Evolutionary conservation across 2,113 vertebrate species (phyloP).

Genomic region (Scomber japonicus): DNA sequence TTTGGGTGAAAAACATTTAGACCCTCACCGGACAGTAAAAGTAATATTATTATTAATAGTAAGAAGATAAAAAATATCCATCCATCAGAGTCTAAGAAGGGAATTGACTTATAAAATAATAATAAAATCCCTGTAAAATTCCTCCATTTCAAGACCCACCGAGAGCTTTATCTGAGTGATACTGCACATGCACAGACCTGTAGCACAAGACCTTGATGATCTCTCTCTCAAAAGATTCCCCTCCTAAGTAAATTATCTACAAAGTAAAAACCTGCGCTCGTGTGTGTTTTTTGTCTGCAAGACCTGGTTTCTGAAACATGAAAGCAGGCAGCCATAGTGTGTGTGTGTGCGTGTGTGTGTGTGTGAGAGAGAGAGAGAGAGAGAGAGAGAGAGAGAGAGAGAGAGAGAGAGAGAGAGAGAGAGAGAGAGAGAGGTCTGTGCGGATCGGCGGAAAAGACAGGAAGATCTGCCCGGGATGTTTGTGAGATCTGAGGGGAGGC

Average conservation of each 20-base stretch:
- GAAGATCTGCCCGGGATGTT: conserved; percentile 46
- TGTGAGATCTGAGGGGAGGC: conserved; percentile 56
- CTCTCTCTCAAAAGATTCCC: neutral
- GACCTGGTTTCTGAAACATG: conserved; percentile 39
- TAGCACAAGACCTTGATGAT: conserved; percentile 16
- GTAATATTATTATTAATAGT: too few species aligned
- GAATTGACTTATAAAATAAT: neutral
- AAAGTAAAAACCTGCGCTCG: conserved; percentile 32
- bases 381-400: too few species aligned
- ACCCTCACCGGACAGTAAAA: too few species aligned
- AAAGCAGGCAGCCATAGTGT: conserved; percentile 42
- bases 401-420: too few species aligned
- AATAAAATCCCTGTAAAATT: neutral
- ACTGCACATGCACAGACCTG: conserved; percentile 14
- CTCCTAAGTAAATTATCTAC: conserved; percentile 30
- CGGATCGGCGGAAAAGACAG: conserved; percentile 41
- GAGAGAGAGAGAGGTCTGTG: conserved; percentile 18
- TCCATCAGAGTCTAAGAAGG: too few species aligned
- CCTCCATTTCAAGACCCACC: neutral
- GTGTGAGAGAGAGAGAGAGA: too few species aligned
- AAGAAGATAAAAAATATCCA: too few species aligned
- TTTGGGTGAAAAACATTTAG: too few species aligned
- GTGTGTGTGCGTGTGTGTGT: too few species aligned
- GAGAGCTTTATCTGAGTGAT: neutral
- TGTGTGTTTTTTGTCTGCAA: conserved; percentile 21